phyloP scores from a whole-genome alignment of 2,113 vertebrate species.

The Atrichornis clamosus region DNA sequence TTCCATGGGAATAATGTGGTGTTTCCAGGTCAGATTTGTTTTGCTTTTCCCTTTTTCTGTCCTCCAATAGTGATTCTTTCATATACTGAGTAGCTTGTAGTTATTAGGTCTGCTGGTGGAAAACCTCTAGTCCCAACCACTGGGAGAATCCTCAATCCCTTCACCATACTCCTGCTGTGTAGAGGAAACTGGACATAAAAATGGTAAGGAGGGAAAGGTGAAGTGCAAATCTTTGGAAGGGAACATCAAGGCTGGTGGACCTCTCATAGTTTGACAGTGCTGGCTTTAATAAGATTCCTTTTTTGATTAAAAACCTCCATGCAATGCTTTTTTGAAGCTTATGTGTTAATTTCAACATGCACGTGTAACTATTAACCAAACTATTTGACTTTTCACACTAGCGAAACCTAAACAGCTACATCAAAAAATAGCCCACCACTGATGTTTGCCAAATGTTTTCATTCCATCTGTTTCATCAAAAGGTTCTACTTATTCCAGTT shows the following conservation, averaged over 20 bases:
- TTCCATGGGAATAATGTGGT: background rate
- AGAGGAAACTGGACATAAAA: background rate
- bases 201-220: background rate
- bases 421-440: background rate
- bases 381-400: background rate
- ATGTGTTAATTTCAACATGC: background rate
- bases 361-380: background rate
- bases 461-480: background rate
- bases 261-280: background rate
- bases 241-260: background rate
- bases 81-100: background rate
- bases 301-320: background rate
- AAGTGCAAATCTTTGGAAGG: background rate
- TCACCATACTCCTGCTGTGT: accelerated
- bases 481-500: background rate
- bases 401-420: background rate
- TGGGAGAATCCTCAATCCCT: background rate
- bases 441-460: background rate
- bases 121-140: background rate
- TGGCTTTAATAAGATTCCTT: background rate
- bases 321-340: background rate
- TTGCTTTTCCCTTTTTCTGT: background rate
- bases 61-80: background rate
- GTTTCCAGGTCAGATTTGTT: background rate
- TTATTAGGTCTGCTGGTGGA: background rate